Evolutionary conservation across 2,888 invertebrate species (phyloP).

Genomic region (Nemotelus pantherinus): DNA sequence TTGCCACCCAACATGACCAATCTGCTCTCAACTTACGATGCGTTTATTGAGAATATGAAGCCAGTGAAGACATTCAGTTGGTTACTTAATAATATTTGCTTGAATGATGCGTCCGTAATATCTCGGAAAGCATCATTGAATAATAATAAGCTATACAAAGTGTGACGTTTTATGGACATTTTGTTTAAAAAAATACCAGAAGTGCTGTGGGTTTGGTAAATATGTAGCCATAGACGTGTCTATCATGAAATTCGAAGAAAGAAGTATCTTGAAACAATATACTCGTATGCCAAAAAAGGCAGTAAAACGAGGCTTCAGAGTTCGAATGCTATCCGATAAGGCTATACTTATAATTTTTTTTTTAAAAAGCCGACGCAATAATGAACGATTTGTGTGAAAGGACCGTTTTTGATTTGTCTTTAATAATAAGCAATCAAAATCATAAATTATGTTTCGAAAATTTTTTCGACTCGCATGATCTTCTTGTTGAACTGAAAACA

Average conservation of each 20-base stretch:
- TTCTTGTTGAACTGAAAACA: not conserved
- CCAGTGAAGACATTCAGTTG: constrained; percentile 9
- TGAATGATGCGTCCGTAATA: not conserved
- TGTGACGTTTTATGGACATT: constrained; percentile 12
- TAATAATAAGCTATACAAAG: not conserved
- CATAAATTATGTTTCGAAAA: not conserved
- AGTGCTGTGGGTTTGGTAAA: constrained; percentile 15
- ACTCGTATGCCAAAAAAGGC: not conserved
- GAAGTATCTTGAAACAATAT: constrained; percentile 3
- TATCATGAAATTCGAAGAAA: not conserved
- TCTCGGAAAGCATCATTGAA: not conserved
- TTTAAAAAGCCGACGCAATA: constrained; percentile 1
- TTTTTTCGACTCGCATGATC: not conserved
- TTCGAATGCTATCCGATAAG: constrained; percentile 11
- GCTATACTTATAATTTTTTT: constrained; percentile 16
- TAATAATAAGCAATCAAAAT: not conserved
- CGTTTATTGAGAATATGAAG: not conserved
- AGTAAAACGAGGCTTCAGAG: not conserved
- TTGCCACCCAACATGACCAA: not conserved
- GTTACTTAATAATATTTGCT: constrained; percentile 23
- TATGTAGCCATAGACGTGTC: constrained; percentile 7
- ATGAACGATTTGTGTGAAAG: constrained; percentile 8
- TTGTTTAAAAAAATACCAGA: not conserved
- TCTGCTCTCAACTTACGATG: not conserved
- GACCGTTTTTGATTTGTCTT: not conserved